Evolutionary conservation across 2,113 vertebrate species (phyloP).

Genomic region (Amblyopsis rosae): DNA sequence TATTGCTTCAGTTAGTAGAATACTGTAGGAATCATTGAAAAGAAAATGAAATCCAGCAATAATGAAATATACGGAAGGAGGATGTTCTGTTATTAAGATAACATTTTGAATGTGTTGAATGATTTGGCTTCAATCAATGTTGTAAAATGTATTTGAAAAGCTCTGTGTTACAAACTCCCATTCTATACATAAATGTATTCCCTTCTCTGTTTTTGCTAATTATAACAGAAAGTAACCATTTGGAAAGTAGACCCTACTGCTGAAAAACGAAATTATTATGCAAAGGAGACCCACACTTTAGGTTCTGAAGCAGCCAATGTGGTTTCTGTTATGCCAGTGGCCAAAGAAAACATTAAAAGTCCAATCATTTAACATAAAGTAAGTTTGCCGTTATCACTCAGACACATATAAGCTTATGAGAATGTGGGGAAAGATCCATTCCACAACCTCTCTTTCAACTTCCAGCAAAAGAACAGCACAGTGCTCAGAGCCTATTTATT

Average conservation of each 20-base stretch:
- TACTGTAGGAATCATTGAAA: background rate
- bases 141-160: background rate
- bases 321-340: too few species aligned
- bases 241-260: too few species aligned
- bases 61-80: background rate
- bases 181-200: slow-evolving; percentile 1
- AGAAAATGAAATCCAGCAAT: slow-evolving; percentile 10
- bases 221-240: slow-evolving; percentile 23
- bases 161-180: slow-evolving; percentile 16
- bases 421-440: slow-evolving; percentile 19
- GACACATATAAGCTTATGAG: slow-evolving; percentile 42
- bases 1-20: too few species aligned
- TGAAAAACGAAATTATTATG: too few species aligned
- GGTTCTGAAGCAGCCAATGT: too few species aligned
- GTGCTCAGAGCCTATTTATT: slow-evolving; percentile 26
- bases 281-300: too few species aligned
- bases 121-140: slow-evolving; percentile 1
- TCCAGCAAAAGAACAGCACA: slow-evolving; percentile 35
- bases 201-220: background rate
- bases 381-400: slow-evolving; percentile 36
- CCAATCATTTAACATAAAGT: slow-evolving; percentile 16
- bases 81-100: slow-evolving; percentile 4
- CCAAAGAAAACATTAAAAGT: too few species aligned
- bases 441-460: slow-evolving; percentile 27
- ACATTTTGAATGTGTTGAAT: slow-evolving; percentile 1